Percentiles rank a stretch among this genome's conserved stretches.
Conservation (phyloP, 2,888 invertebrate species). For the Chrysolina haemoptera region DNA sequence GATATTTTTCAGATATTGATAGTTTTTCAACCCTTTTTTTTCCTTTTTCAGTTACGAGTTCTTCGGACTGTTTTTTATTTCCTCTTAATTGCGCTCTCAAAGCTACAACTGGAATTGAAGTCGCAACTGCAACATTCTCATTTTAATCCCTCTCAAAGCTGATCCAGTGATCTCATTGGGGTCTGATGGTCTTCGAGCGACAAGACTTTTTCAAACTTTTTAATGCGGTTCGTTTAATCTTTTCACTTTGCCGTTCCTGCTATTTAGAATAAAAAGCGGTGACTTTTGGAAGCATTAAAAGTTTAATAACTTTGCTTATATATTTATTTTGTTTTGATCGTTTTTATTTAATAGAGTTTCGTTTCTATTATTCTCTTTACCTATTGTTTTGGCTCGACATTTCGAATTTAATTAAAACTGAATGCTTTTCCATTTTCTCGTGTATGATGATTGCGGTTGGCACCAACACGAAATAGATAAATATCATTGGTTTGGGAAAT, state of each 20-base stretch:
- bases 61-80: not conserved
- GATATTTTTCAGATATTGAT: too few relatives aligned
- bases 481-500: not conserved
- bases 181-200: conserved; percentile 44
- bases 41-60: not conserved
- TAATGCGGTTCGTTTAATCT: conserved; percentile 51
- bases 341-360: conserved; percentile 42
- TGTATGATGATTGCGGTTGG: not conserved
- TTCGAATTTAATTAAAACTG: conserved; percentile 13
- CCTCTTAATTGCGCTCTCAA: not conserved
- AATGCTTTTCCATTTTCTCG: conserved; percentile 4
- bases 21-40: not conserved
- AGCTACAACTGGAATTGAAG: conserved; percentile 15
- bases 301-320: conserved; percentile 42
- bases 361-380: conserved; percentile 32
- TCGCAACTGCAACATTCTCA: conserved; percentile 36
- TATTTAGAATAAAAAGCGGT: conserved; percentile 47
- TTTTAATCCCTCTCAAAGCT: conserved; percentile 43
- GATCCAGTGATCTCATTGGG: conserved; percentile 42
- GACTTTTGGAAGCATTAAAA: conserved; percentile 45
- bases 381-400: conserved; percentile 33
- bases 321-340: conserved; percentile 35
- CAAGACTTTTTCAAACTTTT: conserved; percentile 43
- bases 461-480: not conserved
- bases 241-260: conserved; percentile 42